Evolutionary conservation across 2,113 vertebrate species (phyloP).

Genomic region (Nipponia nippon): DNA sequence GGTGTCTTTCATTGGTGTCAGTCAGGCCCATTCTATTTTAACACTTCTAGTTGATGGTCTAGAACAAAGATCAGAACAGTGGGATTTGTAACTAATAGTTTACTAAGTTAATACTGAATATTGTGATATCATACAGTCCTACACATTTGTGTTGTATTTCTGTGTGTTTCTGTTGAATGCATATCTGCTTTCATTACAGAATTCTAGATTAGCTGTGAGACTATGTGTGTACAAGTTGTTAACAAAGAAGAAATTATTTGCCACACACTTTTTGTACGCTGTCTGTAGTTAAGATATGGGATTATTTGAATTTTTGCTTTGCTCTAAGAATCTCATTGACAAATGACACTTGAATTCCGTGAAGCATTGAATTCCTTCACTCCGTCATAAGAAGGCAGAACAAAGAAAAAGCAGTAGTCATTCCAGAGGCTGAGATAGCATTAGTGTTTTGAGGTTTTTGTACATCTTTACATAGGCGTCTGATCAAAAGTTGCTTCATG

Average conservation of each 20-base stretch:
- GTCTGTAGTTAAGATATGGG: fast-evolving
- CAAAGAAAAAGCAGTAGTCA: not conserved
- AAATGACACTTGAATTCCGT: not conserved
- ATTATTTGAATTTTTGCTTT: not conserved
- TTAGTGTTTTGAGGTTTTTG: not conserved
- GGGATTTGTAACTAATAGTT: not conserved
- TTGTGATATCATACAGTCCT: not conserved
- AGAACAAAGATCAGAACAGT: not conserved
- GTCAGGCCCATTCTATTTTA: not conserved
- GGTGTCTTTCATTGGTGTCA: not conserved
- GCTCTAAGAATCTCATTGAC: not conserved
- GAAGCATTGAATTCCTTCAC: not conserved
- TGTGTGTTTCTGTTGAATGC: not conserved
- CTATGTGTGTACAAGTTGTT: not conserved
- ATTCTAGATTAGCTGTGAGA: not conserved
- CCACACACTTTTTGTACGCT: not conserved
- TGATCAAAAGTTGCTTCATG: not conserved
- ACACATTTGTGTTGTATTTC: not conserved
- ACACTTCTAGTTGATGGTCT: not conserved
- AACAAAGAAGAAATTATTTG: not conserved
- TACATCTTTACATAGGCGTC: not conserved
- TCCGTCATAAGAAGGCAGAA: not conserved
- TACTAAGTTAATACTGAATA: not conserved
- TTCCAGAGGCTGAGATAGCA: not conserved
- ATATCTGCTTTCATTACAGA: not conserved